phyloP scores from a whole-genome alignment of 2,797 vertebrate genomes.

The Cephalopachus bancanus region DNA sequence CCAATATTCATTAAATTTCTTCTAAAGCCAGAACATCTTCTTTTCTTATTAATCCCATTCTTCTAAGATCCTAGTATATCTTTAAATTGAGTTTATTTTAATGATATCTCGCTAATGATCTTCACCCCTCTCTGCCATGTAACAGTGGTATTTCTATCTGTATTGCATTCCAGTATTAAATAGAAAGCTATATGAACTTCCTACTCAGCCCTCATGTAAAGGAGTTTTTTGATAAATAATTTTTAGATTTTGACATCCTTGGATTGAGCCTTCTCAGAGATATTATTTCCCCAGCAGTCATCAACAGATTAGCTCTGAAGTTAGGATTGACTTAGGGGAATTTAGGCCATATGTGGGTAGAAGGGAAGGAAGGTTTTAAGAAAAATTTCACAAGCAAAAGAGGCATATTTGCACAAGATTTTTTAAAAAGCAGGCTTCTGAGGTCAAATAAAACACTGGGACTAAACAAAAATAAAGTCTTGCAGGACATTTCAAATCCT shows the following conservation, averaged over 20 bases:
- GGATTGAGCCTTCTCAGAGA: constrained; percentile 3
- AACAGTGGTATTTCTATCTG: not conserved
- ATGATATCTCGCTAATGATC: not conserved
- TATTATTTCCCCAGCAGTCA: not conserved
- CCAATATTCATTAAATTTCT: not conserved
- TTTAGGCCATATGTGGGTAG: constrained; percentile 4
- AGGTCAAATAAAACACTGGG: constrained; percentile 52
- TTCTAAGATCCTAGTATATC: not conserved
- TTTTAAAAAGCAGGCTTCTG: constrained; percentile 19
- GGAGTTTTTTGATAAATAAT: constrained; percentile 34
- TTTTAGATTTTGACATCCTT: constrained; percentile 42
- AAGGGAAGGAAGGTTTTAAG: constrained; percentile 35
- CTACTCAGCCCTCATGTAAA: not conserved
- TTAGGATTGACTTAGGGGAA: constrained; percentile 25
- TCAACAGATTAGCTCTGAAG: constrained; percentile 18
- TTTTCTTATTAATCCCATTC: not conserved
- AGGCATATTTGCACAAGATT: constrained; percentile 35
- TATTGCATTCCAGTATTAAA: not conserved
- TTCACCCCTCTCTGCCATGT: not conserved
- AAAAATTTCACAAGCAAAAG: constrained; percentile 62
- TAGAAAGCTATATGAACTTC: not conserved
- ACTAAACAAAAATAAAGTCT: constrained; percentile 62
- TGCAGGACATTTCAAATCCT: constrained; percentile 47
- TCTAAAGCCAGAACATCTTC: not conserved
- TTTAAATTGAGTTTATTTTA: constrained; percentile 29